Evolutionary conservation across 2,797 vertebrate species (phyloP), one percentile per base, ranked within the genome.

Genomic region (Ctenopoma multispine): DNA sequence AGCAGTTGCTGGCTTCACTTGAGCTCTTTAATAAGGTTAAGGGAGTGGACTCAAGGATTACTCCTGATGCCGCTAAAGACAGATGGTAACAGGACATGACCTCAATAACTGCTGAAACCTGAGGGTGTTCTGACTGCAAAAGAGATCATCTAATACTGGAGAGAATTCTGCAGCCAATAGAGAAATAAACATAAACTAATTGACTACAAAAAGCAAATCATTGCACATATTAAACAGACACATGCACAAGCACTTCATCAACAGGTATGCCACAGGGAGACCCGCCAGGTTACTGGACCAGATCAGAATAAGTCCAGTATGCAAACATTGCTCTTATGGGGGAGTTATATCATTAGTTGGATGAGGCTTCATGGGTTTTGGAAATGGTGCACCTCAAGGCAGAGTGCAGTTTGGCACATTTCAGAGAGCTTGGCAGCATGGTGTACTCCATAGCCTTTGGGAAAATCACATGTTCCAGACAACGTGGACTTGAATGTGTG

Each of bases 11-110:
- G 47, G 44, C 70, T 59, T 71, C 65, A 70, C 79, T 89, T 84
- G 81, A 80, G 90, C 80, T 73, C 72, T 82, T 71, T 74, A 81
- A 87, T 84, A 74, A 83, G 85, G 87, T 90, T 86, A 86, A 85
- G 67, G 70, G 69, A 84, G 75, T 8, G 2, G 60, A 78, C 79
- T 80, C 38, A 20, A 71, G 84, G 81, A 83, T 82, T 82, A 65
- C 79, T 80, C 86, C 72, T 55, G 75, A 72, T 84, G 82, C 85
- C 76, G 81, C 82, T 72, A 43, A 82, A 90, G 87, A 89, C 89
- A 92, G 90, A 91, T 92, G 91, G 90, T 81, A 78, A 84, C 67
- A 87, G 79, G 86, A 90, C 89, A 79, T 70, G 81, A 90, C 90
- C 84, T 87, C 80, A 72, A 78, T 88, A 89, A 87, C 50, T 43